Percentiles rank a stretch among this genome's conserved stretches.
Evolutionary conservation across 2,888 invertebrate species (phyloP).

Genomic region (Hybos culiciformis): DNA sequence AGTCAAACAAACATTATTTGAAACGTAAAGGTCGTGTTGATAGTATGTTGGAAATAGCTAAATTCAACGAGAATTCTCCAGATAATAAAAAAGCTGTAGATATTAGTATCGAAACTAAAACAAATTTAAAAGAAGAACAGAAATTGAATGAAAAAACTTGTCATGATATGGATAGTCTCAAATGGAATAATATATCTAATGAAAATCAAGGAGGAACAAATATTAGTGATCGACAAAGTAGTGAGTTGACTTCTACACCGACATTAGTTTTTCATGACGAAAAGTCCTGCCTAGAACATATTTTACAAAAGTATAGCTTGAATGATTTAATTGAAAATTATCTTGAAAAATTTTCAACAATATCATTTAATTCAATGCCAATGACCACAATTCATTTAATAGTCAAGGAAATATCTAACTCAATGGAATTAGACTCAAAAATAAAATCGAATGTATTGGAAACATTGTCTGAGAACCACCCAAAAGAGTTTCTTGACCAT

Average conservation of each 20-base stretch:
- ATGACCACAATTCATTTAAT: no score
- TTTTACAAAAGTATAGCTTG: conserved; percentile 21
- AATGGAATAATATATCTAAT: conserved; percentile 26
- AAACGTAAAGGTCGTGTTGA: conserved; percentile 27
- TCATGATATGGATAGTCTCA: conserved; percentile 21
- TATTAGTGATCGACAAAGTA: no score
- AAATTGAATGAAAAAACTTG: no score
- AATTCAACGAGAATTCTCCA: conserved; percentile 19
- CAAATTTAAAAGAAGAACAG: no score
- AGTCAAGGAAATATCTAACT: conserved; percentile 25
- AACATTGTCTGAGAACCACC: conserved; percentile 31
- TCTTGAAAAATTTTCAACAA: no score
- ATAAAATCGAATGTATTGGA: conserved; percentile 28
- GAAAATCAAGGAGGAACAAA: no score
- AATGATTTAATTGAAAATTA: conserved; percentile 27
- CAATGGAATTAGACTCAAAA: conserved; percentile 26
- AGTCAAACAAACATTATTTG: conserved; percentile 18
- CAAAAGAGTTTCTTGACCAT: conserved; percentile 32
- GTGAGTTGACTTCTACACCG: conserved; percentile 13
- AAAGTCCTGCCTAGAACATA: conserved; percentile 19
- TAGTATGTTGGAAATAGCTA: conserved; percentile 28
- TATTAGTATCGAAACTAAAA: no score
- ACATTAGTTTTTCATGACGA: conserved; percentile 15
- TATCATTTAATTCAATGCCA: not conserved
- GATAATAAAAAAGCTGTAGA: no score